Evolutionary conservation across 53 echinoderm and acorn worm genomes (phyloP).

Genomic region (Paelopatides confundens): DNA sequence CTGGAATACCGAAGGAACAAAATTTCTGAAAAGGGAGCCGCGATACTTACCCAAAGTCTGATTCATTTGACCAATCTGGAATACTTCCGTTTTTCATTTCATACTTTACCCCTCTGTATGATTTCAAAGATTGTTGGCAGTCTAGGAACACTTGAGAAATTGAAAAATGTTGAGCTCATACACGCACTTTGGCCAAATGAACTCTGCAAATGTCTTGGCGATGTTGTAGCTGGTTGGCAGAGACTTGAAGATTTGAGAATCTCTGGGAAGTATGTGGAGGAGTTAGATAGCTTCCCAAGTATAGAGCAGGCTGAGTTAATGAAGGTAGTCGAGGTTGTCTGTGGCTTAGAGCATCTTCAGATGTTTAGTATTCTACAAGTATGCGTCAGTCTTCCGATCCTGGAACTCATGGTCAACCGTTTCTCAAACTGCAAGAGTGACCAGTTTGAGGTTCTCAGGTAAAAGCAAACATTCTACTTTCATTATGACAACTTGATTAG

Average conservation of each 20-base stretch:
- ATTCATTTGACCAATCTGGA: not conserved
- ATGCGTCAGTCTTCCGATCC: not conserved
- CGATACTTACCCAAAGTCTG: not conserved
- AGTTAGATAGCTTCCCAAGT: not conserved
- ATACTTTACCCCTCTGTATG: not conserved
- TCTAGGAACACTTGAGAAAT: not conserved
- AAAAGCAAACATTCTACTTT: not conserved
- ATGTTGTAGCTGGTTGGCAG: not conserved
- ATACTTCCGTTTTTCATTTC: not conserved
- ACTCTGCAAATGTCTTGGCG: not conserved
- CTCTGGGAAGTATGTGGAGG: not conserved
- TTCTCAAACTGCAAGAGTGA: not conserved
- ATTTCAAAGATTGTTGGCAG: not conserved
- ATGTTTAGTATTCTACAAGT: constrained; percentile 35
- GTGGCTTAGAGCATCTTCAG: constrained; percentile 15
- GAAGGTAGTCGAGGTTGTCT: not conserved
- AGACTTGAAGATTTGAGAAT: constrained; percentile 15
- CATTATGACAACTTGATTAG: too few species aligned
- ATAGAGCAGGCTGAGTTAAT: not conserved
- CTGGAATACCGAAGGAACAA: constrained; percentile 20
- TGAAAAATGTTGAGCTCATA: constrained; percentile 5
- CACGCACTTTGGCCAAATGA: constrained; percentile 14
- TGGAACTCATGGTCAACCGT: not conserved
- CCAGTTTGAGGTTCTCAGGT: constrained; percentile 14
- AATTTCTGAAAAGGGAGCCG: not conserved